Percentiles rank a stretch among this genome's conserved stretches.
Evolutionary conservation across 2,113 vertebrate species (phyloP).

Genomic region (Psophia crepitans): DNA sequence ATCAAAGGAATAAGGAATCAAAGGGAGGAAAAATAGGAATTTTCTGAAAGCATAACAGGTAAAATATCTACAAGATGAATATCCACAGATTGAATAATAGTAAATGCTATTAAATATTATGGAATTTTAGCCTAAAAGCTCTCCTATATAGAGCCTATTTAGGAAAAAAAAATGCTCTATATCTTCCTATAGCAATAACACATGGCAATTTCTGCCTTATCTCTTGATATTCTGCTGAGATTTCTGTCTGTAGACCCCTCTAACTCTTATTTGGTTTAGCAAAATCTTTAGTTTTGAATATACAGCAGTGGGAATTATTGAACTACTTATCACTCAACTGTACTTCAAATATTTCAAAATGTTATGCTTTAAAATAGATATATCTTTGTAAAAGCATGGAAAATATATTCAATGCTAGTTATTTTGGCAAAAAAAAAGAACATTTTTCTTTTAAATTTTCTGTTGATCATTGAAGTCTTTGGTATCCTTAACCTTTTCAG

Average conservation of each 20-base stretch:
- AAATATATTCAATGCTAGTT: neutral
- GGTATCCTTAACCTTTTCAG: neutral
- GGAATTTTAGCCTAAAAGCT: neutral
- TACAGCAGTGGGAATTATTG: neutral
- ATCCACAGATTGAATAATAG: neutral
- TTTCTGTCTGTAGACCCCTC: neutral
- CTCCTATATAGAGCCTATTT: neutral
- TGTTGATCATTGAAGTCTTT: neutral
- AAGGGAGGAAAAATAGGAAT: neutral
- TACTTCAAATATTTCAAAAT: neutral
- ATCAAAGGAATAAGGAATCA: neutral
- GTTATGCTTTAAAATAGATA: neutral
- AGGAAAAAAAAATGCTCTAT: neutral
- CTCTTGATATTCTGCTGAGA: neutral
- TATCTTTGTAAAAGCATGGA: neutral
- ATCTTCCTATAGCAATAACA: neutral
- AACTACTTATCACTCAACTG: neutral
- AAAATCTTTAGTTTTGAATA: neutral
- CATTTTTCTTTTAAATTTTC: neutral
- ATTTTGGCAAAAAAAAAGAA: neutral
- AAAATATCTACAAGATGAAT: neutral
- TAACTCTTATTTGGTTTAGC: neutral
- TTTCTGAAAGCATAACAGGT: neutral
- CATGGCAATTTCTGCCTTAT: neutral
- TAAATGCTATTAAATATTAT: neutral